phyloP scores from a whole-genome alignment of 2,113 vertebrate species.

The Phaethornis superciliosus region DNA sequence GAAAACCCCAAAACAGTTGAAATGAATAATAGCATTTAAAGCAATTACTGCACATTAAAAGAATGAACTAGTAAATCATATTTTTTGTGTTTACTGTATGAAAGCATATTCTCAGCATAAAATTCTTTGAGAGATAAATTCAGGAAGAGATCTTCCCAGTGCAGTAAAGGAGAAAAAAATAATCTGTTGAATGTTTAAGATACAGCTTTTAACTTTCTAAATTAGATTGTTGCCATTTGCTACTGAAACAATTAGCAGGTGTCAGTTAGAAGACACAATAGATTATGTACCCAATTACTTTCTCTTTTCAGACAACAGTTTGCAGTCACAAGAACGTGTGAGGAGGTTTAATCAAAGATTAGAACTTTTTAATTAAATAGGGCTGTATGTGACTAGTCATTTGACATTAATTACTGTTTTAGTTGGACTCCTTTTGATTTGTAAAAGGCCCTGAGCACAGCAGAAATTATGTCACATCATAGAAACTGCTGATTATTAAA shows the following conservation, averaged over 20 bases:
- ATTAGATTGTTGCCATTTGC: slow-evolving; percentile 52
- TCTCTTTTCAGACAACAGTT: slow-evolving; percentile 75
- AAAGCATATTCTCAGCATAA: neutral
- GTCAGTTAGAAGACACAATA: slow-evolving; percentile 72
- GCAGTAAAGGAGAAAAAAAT: neutral
- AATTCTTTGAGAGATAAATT: neutral
- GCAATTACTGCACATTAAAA: neutral
- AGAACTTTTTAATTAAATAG: slow-evolving; percentile 82
- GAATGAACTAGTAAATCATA: neutral
- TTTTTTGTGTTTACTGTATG: neutral
- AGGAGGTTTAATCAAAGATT: slow-evolving; percentile 81
- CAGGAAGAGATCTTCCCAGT: neutral
- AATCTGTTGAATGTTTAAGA: neutral
- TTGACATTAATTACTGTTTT: slow-evolving; percentile 84
- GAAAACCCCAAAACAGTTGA: neutral
- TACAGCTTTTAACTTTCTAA: slow-evolving; percentile 51
- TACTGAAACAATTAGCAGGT: slow-evolving; percentile 71
- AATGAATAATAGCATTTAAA: neutral
- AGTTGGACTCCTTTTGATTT: slow-evolving; percentile 79
- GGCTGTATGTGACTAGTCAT: slow-evolving; percentile 74
- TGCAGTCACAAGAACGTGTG: slow-evolving; percentile 69
- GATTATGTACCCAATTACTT: slow-evolving; percentile 68
- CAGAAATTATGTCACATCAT: slow-evolving; percentile 69
- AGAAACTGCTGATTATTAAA: slow-evolving; percentile 78
- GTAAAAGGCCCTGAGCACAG: slow-evolving; percentile 69